Evolutionary conservation across 53 echinoderm and acorn worm genomes (phyloP).

Genomic region (Echinometra lucunter): DNA sequence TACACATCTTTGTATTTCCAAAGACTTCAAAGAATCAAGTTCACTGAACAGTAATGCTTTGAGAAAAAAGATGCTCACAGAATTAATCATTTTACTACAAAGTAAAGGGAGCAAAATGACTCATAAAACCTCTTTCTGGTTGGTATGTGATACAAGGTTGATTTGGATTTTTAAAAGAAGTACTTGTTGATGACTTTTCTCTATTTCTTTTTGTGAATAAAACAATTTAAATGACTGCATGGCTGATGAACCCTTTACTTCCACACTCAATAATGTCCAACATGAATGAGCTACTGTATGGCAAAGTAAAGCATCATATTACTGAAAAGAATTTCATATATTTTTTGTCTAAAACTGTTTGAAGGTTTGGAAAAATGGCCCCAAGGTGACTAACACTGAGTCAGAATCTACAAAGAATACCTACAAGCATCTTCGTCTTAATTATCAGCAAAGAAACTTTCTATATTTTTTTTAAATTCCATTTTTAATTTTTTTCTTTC

Average conservation of each 20-base stretch:
- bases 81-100: background rate
- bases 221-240: background rate
- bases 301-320: background rate
- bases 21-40: no score
- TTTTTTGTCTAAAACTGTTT: background rate
- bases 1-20: no score
- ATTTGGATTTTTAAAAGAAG: no score
- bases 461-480: no score
- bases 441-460: no score
- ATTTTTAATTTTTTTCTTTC: no score
- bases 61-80: background rate
- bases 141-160: no score
- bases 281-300: background rate
- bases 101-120: background rate
- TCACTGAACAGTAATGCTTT: no score
- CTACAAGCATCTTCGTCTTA: no score
- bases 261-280: background rate
- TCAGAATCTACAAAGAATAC: background rate
- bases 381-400: background rate
- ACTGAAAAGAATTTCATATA: background rate
- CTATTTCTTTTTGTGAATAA: background rate
- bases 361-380: background rate
- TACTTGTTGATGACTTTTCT: no score
- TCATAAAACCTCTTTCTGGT: background rate
- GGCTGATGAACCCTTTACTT: background rate